These are phyloP conservation scores for Diarsia brunnea DNA, from an alignment of 2,888 invertebrate species.

Conservation along the genomic window DNA sequence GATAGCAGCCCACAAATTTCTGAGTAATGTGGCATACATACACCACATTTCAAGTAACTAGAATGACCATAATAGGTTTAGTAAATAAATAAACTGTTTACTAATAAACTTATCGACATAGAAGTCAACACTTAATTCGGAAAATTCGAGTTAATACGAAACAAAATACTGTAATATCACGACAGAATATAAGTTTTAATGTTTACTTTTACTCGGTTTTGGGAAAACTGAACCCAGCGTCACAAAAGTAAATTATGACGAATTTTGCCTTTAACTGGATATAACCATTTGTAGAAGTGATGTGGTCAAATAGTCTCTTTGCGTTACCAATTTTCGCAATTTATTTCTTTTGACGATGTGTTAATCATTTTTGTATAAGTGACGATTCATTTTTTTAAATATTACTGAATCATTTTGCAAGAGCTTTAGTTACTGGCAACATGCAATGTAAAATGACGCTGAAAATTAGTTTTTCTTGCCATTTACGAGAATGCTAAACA, in stretches of 20 bases:
- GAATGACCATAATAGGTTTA: background rate
- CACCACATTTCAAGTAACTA: background rate
- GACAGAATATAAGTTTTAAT: background rate
- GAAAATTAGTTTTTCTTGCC: background rate
- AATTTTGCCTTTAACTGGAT: constrained; percentile 2
- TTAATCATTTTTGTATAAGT: background rate
- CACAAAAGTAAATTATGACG: constrained; percentile 7
- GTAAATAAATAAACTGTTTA: constrained; percentile 2
- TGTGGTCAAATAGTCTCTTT: constrained; percentile 13
- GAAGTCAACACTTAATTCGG: constrained; percentile 12
- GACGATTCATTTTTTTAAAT: background rate
- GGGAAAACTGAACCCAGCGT: constrained; percentile 28
- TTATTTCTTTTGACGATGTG: background rate
- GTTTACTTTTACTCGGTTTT: constrained; percentile 11
- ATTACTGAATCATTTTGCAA: background rate
- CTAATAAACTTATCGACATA: constrained; percentile 19
- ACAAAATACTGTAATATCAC: constrained; percentile 7
- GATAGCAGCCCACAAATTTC: background rate
- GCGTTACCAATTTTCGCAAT: background rate
- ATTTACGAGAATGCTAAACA: background rate
- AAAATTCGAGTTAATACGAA: constrained; percentile 20
- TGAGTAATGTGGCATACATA: background rate
- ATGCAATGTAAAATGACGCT: constrained; percentile 5
- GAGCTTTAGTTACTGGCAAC: background rate
- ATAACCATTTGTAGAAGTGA: constrained; percentile 16